Percentiles rank a stretch among this genome's conserved stretches.
Evolutionary conservation across 2,888 invertebrate species (phyloP).

Genomic region (Lysandra coridon): DNA sequence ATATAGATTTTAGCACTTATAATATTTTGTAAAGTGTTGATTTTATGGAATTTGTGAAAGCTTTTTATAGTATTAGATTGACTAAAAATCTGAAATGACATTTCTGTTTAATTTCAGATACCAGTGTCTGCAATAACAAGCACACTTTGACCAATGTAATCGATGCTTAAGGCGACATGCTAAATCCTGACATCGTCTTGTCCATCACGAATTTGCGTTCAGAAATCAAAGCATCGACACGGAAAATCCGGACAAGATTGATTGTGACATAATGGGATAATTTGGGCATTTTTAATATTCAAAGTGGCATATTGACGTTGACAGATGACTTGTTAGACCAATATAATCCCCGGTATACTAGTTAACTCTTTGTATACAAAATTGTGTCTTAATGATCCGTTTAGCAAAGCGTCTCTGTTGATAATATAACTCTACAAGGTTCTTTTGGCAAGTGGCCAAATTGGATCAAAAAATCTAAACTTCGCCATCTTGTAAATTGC

Average conservation of each 20-base stretch:
- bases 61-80: too few relatives aligned
- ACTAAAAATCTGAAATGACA: too few relatives aligned
- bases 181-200: conserved; percentile 19
- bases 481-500: not conserved
- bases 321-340: conserved; percentile 42
- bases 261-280: conserved; percentile 42
- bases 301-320: conserved; percentile 41
- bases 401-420: too few relatives aligned
- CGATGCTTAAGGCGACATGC: conserved; percentile 4
- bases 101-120: not conserved
- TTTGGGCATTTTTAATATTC: conserved; percentile 43
- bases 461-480: not conserved
- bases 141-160: not conserved
- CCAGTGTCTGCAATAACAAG: not conserved
- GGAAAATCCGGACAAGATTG: conserved; percentile 36
- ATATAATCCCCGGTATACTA: conserved; percentile 18
- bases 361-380: conserved; percentile 2
- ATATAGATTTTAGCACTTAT: too few relatives aligned
- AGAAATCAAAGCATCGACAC: conserved; percentile 31
- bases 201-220: conserved; percentile 15
- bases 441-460: not conserved
- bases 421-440: not conserved
- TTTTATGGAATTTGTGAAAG: too few relatives aligned
- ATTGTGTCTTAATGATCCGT: not conserved
- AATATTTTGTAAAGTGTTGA: too few relatives aligned